Evolutionary conservation across 1,140 invertebrate species (phyloP).

Genomic region (Papilio polyxenes): DNA sequence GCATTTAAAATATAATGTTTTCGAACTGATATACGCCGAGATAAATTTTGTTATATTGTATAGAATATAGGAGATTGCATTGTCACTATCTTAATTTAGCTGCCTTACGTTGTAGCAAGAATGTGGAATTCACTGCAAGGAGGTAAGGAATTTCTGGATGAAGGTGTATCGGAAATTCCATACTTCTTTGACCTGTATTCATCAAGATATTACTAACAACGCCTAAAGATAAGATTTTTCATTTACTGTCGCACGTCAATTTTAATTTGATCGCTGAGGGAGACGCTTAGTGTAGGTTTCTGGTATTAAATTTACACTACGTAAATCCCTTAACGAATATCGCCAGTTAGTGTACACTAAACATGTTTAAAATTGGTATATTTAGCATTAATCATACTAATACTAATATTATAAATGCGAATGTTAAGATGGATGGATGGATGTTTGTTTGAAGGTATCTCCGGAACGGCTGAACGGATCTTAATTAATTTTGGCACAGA

Average conservation of each 20-base stretch:
- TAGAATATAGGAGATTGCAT: not conserved
- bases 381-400: too few relatives aligned
- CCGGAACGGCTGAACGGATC: too few relatives aligned
- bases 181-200: not conserved
- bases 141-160: slow-evolving; percentile 17
- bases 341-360: too few relatives aligned
- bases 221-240: too few relatives aligned
- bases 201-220: not conserved
- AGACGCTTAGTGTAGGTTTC: too few relatives aligned
- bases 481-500: too few relatives aligned
- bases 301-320: too few relatives aligned
- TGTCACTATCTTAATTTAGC: not conserved
- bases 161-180: slow-evolving; percentile 6
- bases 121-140: slow-evolving; percentile 5
- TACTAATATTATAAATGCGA: too few relatives aligned
- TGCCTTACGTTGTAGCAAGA: not conserved
- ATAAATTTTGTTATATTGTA: not conserved
- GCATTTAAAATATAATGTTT: not conserved
- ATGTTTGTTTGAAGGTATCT: too few relatives aligned
- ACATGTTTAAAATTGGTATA: too few relatives aligned
- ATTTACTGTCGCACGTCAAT: not conserved
- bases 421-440: too few relatives aligned
- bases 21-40: not conserved
- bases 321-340: too few relatives aligned
- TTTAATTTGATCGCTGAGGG: not conserved